phyloP scores from a whole-genome alignment of 2,888 invertebrate genomes.

The Chorisops tibialis region DNA sequence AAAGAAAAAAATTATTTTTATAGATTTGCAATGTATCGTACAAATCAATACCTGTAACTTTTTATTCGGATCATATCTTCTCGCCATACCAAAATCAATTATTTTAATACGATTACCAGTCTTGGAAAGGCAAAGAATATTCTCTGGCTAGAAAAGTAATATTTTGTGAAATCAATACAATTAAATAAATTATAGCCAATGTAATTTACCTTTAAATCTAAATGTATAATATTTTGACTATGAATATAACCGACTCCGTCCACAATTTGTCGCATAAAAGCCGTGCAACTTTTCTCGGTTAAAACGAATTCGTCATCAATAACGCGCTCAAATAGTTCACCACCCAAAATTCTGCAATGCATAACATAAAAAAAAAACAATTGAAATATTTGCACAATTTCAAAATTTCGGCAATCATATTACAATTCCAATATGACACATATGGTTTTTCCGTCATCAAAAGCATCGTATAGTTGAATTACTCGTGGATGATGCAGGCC shows the following conservation, averaged over 20 bases:
- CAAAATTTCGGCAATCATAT: constrained; percentile 39
- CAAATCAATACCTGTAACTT: constrained; percentile 62
- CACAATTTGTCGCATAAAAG: constrained; percentile 93
- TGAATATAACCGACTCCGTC: constrained; percentile 94
- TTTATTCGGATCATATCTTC: constrained; percentile 80
- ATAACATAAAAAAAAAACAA: background rate
- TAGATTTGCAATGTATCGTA: too few species aligned
- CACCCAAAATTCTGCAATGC: constrained; percentile 80
- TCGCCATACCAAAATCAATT: constrained; percentile 92
- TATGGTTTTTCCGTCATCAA: constrained; percentile 83
- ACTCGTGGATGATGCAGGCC: constrained; percentile 83
- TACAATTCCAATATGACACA: constrained; percentile 92
- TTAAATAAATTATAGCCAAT: background rate
- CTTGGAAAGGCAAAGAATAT: constrained; percentile 87
- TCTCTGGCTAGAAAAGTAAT: constrained; percentile 74
- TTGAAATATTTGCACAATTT: background rate
- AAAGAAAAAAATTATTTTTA: too few species aligned
- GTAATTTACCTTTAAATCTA: constrained; percentile 85
- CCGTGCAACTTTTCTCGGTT: constrained; percentile 89
- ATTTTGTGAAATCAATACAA: background rate
- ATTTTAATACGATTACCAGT: constrained; percentile 93
- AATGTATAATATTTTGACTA: constrained; percentile 83
- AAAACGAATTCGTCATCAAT: constrained; percentile 93
- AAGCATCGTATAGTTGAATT: constrained; percentile 93
- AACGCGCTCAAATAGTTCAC: constrained; percentile 92